Evolutionary conservation across 1,140 invertebrate species (phyloP), one percentile per base, ranked within the genome.

Genomic region (Cecropterus lyciades): DNA sequence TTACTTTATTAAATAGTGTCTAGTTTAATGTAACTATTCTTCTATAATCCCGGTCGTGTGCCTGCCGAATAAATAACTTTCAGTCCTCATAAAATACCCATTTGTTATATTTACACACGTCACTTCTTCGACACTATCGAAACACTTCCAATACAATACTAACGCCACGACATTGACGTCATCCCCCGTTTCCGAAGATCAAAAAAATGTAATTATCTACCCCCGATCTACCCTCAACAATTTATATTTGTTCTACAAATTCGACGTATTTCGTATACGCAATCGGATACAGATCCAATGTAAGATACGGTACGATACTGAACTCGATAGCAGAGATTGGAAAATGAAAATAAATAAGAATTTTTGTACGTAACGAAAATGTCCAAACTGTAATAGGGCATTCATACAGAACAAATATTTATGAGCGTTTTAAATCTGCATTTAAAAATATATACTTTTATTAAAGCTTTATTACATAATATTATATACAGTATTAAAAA

Each of bases 171-270:
- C 68, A 48, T 62, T 79, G 79, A 84, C 78, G 81, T 82, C 83
- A 79, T 78, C 82, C 79, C 82, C 82, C 67, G 75, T 70, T 77
- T 77, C 74, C 75, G 77, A 83, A 91, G 89, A 90, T 91, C 89
- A 90, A 91, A 91, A 53, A 91, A 91, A 91, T 91, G 87, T 90
- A 91, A 91, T 91, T 91, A 91, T 91, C 89, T 88, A 89, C 87
- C 89, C 89, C 77, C 78, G 84, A 90, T 90, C 89, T 89, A 89
- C 89, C 89, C 87, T 84, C 85, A 87, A 89, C 83, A 84, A 90
- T 89, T 89, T 89, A 89, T 91, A 91, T 91, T 91, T 91, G 89
- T 91, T 89, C 84, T 91, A 91, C 87, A 91, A 91, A 91, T 90
- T 91, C 85, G 80, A 88, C 84, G 84, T 84, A 87, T 91, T 85